Evolutionary conservation across 2,797 vertebrate species (phyloP), one percentile per base, ranked within the genome.

Genomic region (Coracias cyanogaster): DNA sequence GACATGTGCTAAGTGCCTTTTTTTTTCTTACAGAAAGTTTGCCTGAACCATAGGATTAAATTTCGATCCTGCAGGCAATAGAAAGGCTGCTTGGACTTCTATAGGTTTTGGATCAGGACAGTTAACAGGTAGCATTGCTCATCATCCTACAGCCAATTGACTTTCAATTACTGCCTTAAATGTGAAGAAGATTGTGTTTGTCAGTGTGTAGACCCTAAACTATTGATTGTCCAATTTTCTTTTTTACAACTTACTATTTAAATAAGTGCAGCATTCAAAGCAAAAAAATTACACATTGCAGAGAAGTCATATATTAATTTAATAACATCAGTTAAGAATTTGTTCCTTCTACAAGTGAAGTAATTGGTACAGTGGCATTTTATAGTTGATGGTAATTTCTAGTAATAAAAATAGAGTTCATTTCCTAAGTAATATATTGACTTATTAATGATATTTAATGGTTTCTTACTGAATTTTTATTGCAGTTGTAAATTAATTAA

Each of bases 401-500:
- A 95, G 95, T 96, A 97, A 97, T 98, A 98, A 98, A 96, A 98
- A 96, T 76, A 96, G 87, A 97, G 94, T 93, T 97, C 60, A 96
- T 97, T 97, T 96, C 96, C 91, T 97, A 94, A 98, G 96, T 97
- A 97, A 97, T 97, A 93, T 97, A 98, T 98, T 97, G 97, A 98
- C 96, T 98, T 98, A 98, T 97, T 98, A 98, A 98, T 98, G 94
- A 96, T 93, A 95, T 95, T 98, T 97, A 98, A 96, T 98, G 97
- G 71, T 84, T 92, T 97, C 97, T 95, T 96, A 96, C 93, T 82
- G 97, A 97, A 90, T 98, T 97, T 97, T 97, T 97, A 97, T 97
- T 97, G 93, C 82, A 93, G 95, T 96, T 89, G 51, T 94, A 97
- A 97, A 98, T 97, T 97, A 97, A 98, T 97, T 98, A 97, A 95